Evolutionary conservation across 2,888 invertebrate genomes (phyloP), one percentile per base, ranked within the genome.

Genomic region (Tholera decimalis): DNA sequence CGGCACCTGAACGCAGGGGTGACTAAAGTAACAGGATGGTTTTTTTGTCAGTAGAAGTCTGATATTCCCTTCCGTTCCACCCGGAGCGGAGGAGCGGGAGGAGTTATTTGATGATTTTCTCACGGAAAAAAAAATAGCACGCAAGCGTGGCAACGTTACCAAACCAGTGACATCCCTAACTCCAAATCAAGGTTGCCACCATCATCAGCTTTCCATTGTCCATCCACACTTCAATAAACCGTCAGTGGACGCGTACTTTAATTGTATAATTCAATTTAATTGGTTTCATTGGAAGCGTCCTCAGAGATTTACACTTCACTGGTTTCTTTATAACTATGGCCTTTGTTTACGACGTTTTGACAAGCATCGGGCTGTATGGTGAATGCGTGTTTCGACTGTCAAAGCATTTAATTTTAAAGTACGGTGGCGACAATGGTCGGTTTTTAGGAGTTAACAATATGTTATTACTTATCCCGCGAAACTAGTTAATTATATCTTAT

Each of bases 261-360:
- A 82, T 78, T 81, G 72, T 74, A 75, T 71, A 72, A 82, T 80
- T 73, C 56, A 64, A 71, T 82, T 83, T 78, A 80, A 81, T 81
- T 82, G 72, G 73, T 67, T 73, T 80, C 84, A 85, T 85, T 86
- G 81, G 77, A 66, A 59, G 58, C 55, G 63, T 79, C 66, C 39
- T 49, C 59, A 5, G 58, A 57, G 75, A 64, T 77, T 73, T 80
- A 77, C 66, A 58, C 54, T 74, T 69, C 61, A 63, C 64, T 54
- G 60, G 73, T 63, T 72, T 77, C 63, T 78, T 77, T 79, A 77
- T 68, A 60, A 73, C 70, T 60, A 51, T 77, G 59, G 70, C 30
- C n/a, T 69, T 77, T 60, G 57, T 80, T 77, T 63, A 62, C 44
- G 43, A 39, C 35, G 39, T 39, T 47, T 44, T 57, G 68, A 54